Base-by-base conservation (phyloP, 1,140 invertebrate species). In the Neodiprion fabricii region DNA sequence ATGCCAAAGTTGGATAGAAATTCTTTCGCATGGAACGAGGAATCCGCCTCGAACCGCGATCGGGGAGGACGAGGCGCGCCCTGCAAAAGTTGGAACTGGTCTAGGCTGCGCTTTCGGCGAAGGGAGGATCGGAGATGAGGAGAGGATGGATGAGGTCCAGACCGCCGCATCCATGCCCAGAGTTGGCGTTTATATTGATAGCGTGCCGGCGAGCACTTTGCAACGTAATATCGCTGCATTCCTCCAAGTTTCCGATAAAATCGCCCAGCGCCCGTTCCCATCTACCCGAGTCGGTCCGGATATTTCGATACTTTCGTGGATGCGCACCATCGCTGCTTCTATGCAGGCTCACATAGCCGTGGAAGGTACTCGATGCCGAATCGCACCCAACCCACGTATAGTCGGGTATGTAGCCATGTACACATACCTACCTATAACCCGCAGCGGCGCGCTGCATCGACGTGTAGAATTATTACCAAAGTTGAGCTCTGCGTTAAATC, bases 211-310 rank as follows among this genome's bases (percentile, higher is more conserved):
- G 11, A 61, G 53, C 53, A 61, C 53, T 61, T 61, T 17, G 53
- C 53, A 61, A 17, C 53, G 53, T 61, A 61, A 61, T 61, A 61
- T 61, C n/a, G 53, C 53, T 17, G 53, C 53, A 61, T 61, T 61
- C 53, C 53, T 61, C 53, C 11, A 61, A 61, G 53, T 61, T 61
- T 9, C 53, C 53, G 53, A 61, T 61, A 61, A 61, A 61, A 61
- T 61, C 53, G 53, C n/a, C 53, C 53, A 61, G 5, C 53, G n/a
- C 53, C 53, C 11, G 53, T 17, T 14, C n/a, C 4, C 53, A 61
- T 61, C 53, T 12, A 12, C 4, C 53, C 53, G 0, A 2, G 28
- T 61, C 53, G 11, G 5, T 17, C 5, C 53, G n/a, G 53, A 61
- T 61, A 61, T 61, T 61, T 61, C 53, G 53, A 61, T 61, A 61